Base-by-base conservation (phyloP, 1,140 invertebrate genomes). In the Oryzaephilus surinamensis region DNA sequence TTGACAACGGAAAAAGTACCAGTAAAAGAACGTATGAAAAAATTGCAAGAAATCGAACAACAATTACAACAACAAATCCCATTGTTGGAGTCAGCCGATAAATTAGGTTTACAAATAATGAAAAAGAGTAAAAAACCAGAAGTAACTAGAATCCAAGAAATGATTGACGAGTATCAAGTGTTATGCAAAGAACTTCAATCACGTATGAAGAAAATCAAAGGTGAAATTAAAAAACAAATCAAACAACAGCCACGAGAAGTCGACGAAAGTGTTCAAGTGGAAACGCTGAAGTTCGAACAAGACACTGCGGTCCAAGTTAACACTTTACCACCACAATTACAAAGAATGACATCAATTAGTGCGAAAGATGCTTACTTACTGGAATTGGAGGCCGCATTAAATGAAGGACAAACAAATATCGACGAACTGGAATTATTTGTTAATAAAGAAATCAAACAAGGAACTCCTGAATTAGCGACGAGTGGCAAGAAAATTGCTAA, bases 291-390 rank as follows among this genome's bases (percentile, higher is more conserved):
- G 51, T 84, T 83, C 54, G 80, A 84, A 51, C 73, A 73, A 4
- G 81, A 87, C 44, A 72, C 72, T 2, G 74, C 77, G 1, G 74
- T 84, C 6, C 84, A 89, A 67, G 84, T 87, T 0, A 75, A 85
- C 45, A 89, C 84, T 1, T 51, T 82, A 12, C 72, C 74, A 0
- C 60, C 66, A 7, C 57, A 65, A 35, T 49, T 70, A 38, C 65
- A 65, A 41, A 65, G 70, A 16, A 62, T 77, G 37, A 68, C 70
- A 4, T 76, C 69, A 15, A 71, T 88, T 32, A 84, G 82, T 13
- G 77, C 83, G 1, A 79, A 80, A 55, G 84, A 87, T 56, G 84
- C 82, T 1, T 88, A 85, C 50, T 59, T 77, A 15, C 75, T 74
- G 40, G 84, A 88, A 58, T 55, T 88, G 7, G 65, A 72, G 11